Evolutionary conservation across 2,113 vertebrate genomes (phyloP).

Genomic region (Crotalus viridis): DNA sequence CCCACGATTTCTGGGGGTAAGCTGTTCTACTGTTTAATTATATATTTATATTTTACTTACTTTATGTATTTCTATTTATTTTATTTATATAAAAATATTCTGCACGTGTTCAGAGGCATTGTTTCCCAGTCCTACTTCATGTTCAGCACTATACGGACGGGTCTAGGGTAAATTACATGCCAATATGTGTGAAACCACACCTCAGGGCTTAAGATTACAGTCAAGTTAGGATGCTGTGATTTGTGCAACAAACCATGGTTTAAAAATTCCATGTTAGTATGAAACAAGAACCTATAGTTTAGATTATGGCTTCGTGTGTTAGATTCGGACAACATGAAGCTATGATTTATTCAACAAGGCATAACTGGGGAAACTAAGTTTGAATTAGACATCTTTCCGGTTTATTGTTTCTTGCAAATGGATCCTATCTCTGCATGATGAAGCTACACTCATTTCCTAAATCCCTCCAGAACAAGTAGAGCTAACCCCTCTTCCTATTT

Average conservation of each 20-base stretch:
- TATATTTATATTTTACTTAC: too few species aligned
- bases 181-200: not conserved
- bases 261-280: not conserved
- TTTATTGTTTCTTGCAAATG: not conserved
- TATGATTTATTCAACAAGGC: too few species aligned
- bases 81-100: not conserved
- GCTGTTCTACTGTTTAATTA: too few species aligned
- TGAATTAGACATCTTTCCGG: not conserved
- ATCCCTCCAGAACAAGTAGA: not conserved
- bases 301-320: not conserved
- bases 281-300: not conserved
- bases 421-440: not conserved
- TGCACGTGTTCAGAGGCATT: not conserved
- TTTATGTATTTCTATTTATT: too few species aligned
- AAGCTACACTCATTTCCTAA: not conserved
- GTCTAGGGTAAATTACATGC: not conserved
- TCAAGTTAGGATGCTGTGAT: not conserved
- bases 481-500: not conserved
- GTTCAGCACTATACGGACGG: not conserved
- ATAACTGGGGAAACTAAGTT: not conserved
- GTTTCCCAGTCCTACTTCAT: not conserved
- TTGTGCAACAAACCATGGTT: not conserved
- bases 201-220: not conserved
- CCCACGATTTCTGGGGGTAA: too few species aligned
- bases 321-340: not conserved